Evolutionary conservation across 2,113 vertebrate genomes (phyloP).

Genomic region (Corydoras maculifer): DNA sequence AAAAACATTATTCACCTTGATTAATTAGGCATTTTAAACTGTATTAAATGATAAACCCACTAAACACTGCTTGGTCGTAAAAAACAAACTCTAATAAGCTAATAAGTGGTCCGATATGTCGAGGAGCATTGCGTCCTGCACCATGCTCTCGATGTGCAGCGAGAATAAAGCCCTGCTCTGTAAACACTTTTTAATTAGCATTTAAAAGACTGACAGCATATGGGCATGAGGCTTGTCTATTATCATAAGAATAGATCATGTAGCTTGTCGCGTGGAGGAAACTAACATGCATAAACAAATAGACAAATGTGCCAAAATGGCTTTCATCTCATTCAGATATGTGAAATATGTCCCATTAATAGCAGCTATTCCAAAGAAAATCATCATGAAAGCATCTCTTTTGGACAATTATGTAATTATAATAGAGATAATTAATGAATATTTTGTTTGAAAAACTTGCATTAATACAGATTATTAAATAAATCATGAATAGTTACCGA

Average conservation of each 20-base stretch:
- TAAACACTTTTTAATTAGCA: slow-evolving; percentile 55
- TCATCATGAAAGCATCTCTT: background rate
- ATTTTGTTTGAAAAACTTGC: no score
- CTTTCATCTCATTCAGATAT: slow-evolving; percentile 21
- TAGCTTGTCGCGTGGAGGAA: slow-evolving; percentile 12
- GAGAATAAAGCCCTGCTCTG: slow-evolving; percentile 43
- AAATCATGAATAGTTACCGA: no score
- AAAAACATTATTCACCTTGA: no score
- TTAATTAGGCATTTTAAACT: no score
- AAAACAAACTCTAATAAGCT: no score
- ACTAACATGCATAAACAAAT: slow-evolving; percentile 22
- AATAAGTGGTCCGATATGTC: slow-evolving; percentile 12
- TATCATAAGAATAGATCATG: slow-evolving; percentile 37
- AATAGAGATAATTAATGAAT: no score
- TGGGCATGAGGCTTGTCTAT: slow-evolving; percentile 31
- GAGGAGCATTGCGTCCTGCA: slow-evolving; percentile 14
- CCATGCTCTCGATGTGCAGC: slow-evolving; percentile 12
- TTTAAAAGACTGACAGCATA: slow-evolving; percentile 48
- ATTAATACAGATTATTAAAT: no score
- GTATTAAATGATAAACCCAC: background rate
- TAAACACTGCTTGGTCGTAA: background rate
- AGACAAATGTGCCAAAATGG: slow-evolving; percentile 25
- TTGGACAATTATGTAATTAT: no score
- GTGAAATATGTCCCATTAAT: background rate
- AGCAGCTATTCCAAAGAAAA: background rate